Conservation (phyloP, 2,113 vertebrate species). For the Dascyllus trimaculatus region DNA sequence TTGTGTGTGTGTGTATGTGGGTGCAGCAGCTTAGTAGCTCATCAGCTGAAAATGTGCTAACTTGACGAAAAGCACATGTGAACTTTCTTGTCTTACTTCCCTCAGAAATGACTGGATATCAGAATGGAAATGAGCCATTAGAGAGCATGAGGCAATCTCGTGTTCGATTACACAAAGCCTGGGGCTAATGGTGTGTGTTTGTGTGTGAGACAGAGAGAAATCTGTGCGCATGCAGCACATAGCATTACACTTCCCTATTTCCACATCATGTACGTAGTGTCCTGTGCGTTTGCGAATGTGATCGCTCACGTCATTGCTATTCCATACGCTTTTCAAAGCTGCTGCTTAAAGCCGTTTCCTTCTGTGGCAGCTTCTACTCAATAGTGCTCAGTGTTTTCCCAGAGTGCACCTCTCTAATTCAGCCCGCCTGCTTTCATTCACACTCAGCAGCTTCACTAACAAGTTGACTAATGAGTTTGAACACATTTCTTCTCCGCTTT, state of each 20-base stretch:
- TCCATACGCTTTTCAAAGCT: conserved; percentile 15
- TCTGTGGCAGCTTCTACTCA: conserved; percentile 9
- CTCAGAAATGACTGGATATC: conserved; percentile 54
- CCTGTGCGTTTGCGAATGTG: neutral
- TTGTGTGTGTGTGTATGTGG: neutral
- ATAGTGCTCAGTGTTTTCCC: conserved; percentile 43
- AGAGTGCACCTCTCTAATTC: conserved; percentile 51
- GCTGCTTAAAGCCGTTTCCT: neutral
- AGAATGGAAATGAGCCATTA: conserved; percentile 60
- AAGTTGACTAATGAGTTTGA: conserved; percentile 30
- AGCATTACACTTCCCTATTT: neutral
- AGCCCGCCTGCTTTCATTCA: conserved; percentile 27
- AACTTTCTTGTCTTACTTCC: conserved; percentile 55
- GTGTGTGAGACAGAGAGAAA: neutral
- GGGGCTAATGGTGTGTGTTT: conserved; percentile 22
- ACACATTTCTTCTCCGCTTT: conserved; percentile 8
- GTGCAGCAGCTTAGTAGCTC: conserved; percentile 27
- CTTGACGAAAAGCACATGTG: conserved; percentile 58
- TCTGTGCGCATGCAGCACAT: conserved; percentile 7
- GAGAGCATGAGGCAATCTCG: conserved; percentile 55
- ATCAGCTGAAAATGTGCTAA: conserved; percentile 60
- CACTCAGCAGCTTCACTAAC: conserved; percentile 43
- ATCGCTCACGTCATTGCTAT: neutral
- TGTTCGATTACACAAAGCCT: conserved; percentile 54
- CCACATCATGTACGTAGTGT: neutral